Conservation (phyloP, 2,888 invertebrate genomes). For the Autographa pulchrina region DNA sequence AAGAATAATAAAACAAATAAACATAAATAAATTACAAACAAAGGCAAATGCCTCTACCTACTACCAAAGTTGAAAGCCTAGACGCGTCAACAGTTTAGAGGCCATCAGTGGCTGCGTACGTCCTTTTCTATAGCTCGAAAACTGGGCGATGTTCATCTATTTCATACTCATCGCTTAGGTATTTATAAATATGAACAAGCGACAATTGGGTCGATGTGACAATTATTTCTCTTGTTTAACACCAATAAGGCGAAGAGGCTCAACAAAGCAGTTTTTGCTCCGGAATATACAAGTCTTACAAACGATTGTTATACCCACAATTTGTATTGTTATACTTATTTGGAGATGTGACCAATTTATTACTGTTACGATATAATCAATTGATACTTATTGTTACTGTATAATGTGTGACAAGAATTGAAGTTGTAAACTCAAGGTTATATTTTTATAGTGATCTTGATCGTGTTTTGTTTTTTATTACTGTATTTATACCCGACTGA, state of each 20-base stretch:
- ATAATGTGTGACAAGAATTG: background rate
- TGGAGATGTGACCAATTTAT: slow-evolving; percentile 1
- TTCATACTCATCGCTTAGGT: slow-evolving; percentile 12
- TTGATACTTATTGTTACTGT: background rate
- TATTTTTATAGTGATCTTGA: background rate
- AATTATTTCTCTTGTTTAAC: slow-evolving; percentile 28
- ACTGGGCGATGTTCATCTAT: background rate
- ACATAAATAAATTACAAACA: too few relatives aligned
- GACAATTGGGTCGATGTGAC: slow-evolving; percentile 22
- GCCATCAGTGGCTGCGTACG: too few relatives aligned
- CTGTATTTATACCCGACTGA: too few relatives aligned
- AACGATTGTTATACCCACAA: background rate
- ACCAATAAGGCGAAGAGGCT: slow-evolving; percentile 19
- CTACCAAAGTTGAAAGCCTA: too few relatives aligned
- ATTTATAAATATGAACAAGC: slow-evolving; percentile 1
- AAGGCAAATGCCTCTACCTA: too few relatives aligned
- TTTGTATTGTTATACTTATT: background rate
- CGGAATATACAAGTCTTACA: background rate
- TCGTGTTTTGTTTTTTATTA: too few relatives aligned
- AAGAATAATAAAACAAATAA: too few relatives aligned
- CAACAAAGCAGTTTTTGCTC: slow-evolving; percentile 4
- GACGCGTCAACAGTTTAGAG: too few relatives aligned
- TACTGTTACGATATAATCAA: background rate
- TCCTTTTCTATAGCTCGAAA: too few relatives aligned
- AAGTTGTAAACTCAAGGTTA: background rate